These are phyloP conservation scores for Todus mexicanus DNA, from an alignment of 2,797 vertebrate genomes.

Conservation along the genomic window DNA sequence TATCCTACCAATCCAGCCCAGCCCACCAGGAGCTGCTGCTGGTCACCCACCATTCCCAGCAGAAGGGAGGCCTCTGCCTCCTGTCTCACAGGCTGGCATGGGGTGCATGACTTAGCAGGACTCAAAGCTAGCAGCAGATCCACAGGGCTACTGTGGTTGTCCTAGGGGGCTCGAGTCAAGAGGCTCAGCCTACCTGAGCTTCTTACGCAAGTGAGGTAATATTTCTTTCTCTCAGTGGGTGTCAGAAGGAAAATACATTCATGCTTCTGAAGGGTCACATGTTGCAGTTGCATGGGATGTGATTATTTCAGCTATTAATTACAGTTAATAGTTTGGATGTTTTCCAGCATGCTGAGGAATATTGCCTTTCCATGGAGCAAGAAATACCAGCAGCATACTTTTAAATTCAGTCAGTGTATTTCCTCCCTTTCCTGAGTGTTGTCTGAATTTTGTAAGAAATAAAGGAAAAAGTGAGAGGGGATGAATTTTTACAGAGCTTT, in stretches of 20 bases:
- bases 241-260: not conserved
- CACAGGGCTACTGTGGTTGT: not conserved
- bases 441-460: not conserved
- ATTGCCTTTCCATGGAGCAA: not conserved
- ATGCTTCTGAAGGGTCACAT: not conserved
- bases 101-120: accelerated
- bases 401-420: not conserved
- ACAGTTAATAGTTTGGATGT: not conserved
- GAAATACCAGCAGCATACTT: not conserved
- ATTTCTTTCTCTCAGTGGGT: not conserved
- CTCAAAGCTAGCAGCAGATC: not conserved
- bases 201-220: not conserved
- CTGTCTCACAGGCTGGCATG: not conserved
- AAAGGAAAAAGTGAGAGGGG: not conserved
- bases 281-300: not conserved
- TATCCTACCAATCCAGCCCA: not conserved
- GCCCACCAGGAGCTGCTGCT: not conserved
- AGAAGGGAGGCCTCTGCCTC: not conserved
- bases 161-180: not conserved
- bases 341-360: not conserved
- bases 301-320: slow-evolving; percentile 42
- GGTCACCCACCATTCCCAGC: accelerated
- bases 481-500: not conserved
- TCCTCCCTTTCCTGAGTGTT: not conserved
- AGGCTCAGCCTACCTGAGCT: not conserved